phyloP scores from a whole-genome alignment of 2,797 vertebrate species.

The Pitangus sulphuratus region DNA sequence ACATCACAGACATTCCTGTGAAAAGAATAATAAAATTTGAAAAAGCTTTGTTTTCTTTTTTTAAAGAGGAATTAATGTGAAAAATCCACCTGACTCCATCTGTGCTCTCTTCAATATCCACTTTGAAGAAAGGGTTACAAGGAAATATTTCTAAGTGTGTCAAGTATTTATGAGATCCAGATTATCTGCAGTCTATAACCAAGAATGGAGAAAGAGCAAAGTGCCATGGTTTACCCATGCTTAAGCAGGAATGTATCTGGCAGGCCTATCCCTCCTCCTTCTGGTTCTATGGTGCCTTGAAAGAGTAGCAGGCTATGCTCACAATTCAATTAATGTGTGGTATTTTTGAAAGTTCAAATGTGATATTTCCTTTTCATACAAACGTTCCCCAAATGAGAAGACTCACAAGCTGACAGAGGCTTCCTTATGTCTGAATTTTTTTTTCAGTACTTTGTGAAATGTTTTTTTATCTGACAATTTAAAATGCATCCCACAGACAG shows the following conservation, averaged over 20 bases:
- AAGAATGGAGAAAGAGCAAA: constrained; percentile 33
- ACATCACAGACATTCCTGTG: neutral
- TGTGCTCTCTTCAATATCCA: neutral
- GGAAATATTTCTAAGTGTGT: neutral
- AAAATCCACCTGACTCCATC: neutral
- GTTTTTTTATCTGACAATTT: neutral
- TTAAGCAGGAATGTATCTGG: neutral
- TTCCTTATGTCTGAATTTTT: neutral
- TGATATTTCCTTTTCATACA: neutral
- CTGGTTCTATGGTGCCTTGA: neutral
- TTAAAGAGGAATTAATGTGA: neutral
- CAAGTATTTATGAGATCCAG: neutral
- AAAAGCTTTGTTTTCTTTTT: neutral
- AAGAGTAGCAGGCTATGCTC: neutral
- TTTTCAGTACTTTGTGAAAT: neutral
- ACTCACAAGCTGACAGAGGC: neutral
- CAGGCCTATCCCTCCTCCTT: neutral
- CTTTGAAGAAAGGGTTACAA: neutral
- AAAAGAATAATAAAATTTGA: neutral
- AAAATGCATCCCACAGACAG: neutral
- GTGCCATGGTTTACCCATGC: neutral
- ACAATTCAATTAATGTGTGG: neutral
- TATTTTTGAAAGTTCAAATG: neutral
- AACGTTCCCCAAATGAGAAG: neutral
- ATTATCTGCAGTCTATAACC: constrained; percentile 3